These are phyloP conservation scores for Notechis scutatus DNA, from an alignment of 2,113 vertebrate species.

Conservation along the genomic window DNA sequence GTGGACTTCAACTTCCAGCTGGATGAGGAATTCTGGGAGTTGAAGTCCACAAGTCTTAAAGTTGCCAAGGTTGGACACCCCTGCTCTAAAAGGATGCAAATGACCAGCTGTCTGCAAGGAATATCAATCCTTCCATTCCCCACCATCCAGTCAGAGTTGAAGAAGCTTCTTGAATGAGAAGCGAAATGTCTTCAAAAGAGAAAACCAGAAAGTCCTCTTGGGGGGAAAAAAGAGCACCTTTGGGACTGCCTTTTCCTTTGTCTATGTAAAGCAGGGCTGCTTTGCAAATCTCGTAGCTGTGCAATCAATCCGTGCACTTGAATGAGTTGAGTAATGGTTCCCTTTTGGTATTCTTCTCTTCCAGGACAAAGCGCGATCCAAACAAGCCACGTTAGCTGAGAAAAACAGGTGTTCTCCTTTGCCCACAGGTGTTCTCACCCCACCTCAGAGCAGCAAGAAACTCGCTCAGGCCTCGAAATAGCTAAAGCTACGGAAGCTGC, in stretches of 20 bases:
- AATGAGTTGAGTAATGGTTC: not conserved
- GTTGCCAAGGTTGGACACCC: too few relatives aligned
- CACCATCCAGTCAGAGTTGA: too few relatives aligned
- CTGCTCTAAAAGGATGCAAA: too few relatives aligned
- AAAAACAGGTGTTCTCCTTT: slow-evolving; percentile 73
- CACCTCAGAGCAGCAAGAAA: slow-evolving; percentile 89
- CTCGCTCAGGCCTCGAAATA: slow-evolving; percentile 47
- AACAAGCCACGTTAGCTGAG: slow-evolving; percentile 78
- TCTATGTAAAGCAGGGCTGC: not conserved
- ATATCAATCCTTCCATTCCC: too few relatives aligned
- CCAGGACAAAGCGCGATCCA: slow-evolving; percentile 85
- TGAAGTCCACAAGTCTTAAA: too few relatives aligned
- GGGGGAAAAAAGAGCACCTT: too few relatives aligned
- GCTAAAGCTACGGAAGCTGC: slow-evolving; percentile 47
- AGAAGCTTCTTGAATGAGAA: too few relatives aligned
- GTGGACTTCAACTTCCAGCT: too few relatives aligned
- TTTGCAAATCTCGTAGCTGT: not conserved
- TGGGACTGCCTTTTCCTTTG: not conserved
- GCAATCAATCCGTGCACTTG: not conserved
- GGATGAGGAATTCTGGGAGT: too few relatives aligned
- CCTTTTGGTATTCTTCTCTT: not conserved
- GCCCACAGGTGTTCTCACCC: slow-evolving; percentile 86
- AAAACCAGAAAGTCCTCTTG: too few relatives aligned
- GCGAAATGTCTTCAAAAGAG: too few relatives aligned
- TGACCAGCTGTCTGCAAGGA: too few relatives aligned